These are phyloP conservation scores for Herpetotheres cachinnans DNA, from an alignment of 2,113 vertebrate species.

Conservation along the genomic window DNA sequence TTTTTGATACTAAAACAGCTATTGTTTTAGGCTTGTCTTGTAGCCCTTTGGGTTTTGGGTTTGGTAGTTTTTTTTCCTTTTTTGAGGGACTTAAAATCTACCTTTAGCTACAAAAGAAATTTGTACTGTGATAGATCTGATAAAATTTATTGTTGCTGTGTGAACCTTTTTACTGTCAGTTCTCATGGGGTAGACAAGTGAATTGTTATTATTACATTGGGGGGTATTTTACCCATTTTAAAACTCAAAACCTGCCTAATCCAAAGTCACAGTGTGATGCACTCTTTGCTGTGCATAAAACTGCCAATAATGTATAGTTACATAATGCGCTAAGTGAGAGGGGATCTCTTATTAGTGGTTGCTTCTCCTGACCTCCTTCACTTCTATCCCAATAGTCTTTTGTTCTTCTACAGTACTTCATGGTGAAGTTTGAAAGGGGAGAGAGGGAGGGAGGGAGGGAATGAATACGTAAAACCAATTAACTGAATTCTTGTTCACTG, in stretches of 20 bases:
- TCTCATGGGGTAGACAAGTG: not conserved
- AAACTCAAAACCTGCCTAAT: not conserved
- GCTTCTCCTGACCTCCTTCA: not conserved
- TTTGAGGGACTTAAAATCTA: not conserved
- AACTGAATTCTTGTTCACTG: not conserved
- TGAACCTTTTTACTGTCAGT: not conserved
- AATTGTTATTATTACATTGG: not conserved
- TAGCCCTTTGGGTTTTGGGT: not conserved
- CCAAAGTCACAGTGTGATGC: not conserved
- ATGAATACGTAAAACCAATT: not conserved
- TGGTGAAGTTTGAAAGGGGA: not conserved
- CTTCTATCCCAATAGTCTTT: not conserved
- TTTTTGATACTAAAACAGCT: not conserved
- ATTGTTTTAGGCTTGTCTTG: not conserved
- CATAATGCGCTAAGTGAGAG: not conserved
- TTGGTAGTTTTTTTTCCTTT: not conserved
- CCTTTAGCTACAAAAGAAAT: not conserved
- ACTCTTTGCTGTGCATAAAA: not conserved
- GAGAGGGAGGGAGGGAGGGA: not conserved
- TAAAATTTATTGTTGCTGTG: not conserved
- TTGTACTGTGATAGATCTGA: not conserved
- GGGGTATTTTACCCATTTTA: not conserved
- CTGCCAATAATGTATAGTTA: not conserved
- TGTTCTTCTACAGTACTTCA: not conserved
- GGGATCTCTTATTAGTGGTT: not conserved